Conservation (phyloP, 2,888 invertebrate species). For the Drosophila prolongata region DNA sequence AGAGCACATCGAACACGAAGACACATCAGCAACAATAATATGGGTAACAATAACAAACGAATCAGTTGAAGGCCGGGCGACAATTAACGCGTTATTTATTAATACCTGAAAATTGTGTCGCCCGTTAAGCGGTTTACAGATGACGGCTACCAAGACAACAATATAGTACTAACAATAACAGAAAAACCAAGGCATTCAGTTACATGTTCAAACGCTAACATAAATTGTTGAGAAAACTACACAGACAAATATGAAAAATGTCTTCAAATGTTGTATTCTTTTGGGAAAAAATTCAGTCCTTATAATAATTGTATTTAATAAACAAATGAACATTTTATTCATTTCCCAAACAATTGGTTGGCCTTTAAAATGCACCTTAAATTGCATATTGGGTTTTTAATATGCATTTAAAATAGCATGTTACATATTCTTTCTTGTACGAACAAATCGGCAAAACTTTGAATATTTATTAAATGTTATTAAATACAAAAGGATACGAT, state of each 20-base stretch:
- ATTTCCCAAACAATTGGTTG: too few relatives aligned
- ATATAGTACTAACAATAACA: conserved; percentile 22
- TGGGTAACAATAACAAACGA: conserved; percentile 11
- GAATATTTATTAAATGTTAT: too few relatives aligned
- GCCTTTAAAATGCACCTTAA: too few relatives aligned
- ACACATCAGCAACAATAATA: conserved; percentile 44
- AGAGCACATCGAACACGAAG: conserved; percentile 63
- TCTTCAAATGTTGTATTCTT: neutral
- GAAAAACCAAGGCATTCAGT: conserved; percentile 43
- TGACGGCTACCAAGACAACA: conserved; percentile 39
- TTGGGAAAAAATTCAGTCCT: too few relatives aligned
- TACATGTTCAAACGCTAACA: conserved; percentile 40
- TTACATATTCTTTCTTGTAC: too few relatives aligned
- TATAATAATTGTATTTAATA: too few relatives aligned
- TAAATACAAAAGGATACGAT: too few relatives aligned
- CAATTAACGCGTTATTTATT: conserved; percentile 63
- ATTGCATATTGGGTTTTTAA: too few relatives aligned
- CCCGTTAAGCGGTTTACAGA: conserved; percentile 64
- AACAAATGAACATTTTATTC: too few relatives aligned
- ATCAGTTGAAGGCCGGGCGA: conserved; percentile 69
- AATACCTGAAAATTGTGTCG: conserved; percentile 53
- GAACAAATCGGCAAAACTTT: too few relatives aligned
- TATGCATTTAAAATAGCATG: too few relatives aligned
- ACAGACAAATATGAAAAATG: neutral
- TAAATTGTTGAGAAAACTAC: neutral